A percentile compares a stretch with the other conserved stretches of the same genome.
phyloP scores from a whole-genome alignment of 2,888 invertebrate genomes.

The Frankliniella fusca region DNA sequence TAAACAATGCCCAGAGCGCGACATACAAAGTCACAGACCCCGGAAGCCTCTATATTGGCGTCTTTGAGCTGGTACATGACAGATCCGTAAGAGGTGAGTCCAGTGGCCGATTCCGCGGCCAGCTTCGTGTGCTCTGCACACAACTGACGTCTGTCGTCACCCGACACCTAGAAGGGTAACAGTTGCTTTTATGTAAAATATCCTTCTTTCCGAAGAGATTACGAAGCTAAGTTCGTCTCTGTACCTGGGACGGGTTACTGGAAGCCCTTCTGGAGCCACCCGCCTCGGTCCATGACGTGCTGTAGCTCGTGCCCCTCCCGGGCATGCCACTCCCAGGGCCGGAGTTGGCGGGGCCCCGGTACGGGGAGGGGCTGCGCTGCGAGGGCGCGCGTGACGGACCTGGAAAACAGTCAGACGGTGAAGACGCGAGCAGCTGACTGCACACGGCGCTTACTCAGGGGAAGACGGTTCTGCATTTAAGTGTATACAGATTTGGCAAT shows the following conservation, averaged over 20 bases:
- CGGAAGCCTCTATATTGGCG: conserved; percentile 70
- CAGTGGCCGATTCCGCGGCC: conserved; percentile 47
- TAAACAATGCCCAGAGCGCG: conserved; percentile 68
- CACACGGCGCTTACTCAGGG: too few species aligned
- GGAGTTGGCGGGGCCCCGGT: conserved; percentile 51
- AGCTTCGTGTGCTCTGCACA: conserved; percentile 59
- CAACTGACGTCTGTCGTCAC: conserved; percentile 66
- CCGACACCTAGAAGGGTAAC: conserved; percentile 44
- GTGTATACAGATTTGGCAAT: too few species aligned
- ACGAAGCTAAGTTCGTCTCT: not conserved
- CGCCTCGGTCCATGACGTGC: conserved; percentile 53
- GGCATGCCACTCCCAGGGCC: conserved; percentile 48
- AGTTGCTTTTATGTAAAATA: too few species aligned
- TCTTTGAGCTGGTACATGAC: conserved; percentile 75
- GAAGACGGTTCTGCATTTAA: too few species aligned
- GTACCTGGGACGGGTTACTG: conserved; percentile 69
- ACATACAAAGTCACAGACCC: conserved; percentile 68
- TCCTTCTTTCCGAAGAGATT: too few species aligned
- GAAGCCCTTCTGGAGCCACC: conserved; percentile 62
- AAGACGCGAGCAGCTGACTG: not conserved
- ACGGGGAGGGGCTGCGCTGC: conserved; percentile 59
- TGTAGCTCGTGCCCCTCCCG: conserved; percentile 32
- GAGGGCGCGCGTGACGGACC: conserved; percentile 22
- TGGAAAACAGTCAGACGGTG: not conserved
- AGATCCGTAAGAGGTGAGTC: conserved; percentile 65